phyloP scores from a whole-genome alignment of 2,888 invertebrate genomes.

The Calephelis perditalis region DNA sequence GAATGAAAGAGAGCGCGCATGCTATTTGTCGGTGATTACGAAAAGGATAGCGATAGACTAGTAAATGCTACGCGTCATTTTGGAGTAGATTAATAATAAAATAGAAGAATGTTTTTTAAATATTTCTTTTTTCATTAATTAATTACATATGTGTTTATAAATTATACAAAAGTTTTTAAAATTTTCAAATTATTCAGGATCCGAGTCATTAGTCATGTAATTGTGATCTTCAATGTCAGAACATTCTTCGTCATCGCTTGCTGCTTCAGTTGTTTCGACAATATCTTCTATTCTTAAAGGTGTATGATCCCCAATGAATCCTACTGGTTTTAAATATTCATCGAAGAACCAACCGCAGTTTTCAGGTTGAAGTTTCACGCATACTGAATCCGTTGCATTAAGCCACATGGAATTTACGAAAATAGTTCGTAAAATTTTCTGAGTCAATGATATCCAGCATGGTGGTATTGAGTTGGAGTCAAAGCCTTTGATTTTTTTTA shows the following conservation, averaged over 20 bases:
- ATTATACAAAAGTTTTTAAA: neutral
- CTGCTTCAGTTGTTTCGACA: conserved; percentile 29
- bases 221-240: conserved; percentile 28
- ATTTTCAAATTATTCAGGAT: conserved; percentile 35
- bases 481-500: conserved; percentile 36
- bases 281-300: conserved; percentile 27
- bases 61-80: conserved; percentile 4
- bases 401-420: conserved; percentile 32
- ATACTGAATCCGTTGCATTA: conserved; percentile 31
- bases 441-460: conserved; percentile 26
- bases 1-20: neutral
- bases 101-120: no score
- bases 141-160: no score
- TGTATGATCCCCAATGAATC: conserved; percentile 35
- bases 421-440: conserved; percentile 35
- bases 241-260: conserved; percentile 28
- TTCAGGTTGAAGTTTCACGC: conserved; percentile 31
- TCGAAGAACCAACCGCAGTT: conserved; percentile 30
- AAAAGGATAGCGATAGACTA: conserved; percentile 7
- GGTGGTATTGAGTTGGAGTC: conserved; percentile 33
- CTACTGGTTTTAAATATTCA: conserved; percentile 27
- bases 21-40: neutral
- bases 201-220: conserved; percentile 31
- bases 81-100: conserved; percentile 5
- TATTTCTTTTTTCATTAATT: no score